Conservation (phyloP, 2,797 vertebrate genomes). For the Vireo griseus region DNA sequence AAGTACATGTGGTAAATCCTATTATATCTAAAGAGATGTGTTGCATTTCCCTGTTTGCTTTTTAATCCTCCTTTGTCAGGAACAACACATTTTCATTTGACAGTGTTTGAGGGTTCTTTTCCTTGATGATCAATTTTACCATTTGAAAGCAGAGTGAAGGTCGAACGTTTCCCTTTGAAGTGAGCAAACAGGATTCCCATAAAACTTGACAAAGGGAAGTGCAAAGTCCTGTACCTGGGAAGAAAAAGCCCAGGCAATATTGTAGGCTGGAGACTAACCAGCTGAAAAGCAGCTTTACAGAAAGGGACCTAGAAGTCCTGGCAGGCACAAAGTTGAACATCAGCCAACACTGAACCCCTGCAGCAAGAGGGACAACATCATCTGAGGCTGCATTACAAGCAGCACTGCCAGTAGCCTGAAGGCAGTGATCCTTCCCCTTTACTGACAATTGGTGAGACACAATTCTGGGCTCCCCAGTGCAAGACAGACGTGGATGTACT, state of each 20-base stretch:
- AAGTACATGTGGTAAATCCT: slow-evolving; percentile 5
- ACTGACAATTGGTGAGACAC: background rate
- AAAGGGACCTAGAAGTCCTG: background rate
- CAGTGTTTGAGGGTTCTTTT: background rate
- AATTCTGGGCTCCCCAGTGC: background rate
- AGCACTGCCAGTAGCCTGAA: background rate
- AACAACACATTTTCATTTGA: background rate
- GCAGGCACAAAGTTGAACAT: background rate
- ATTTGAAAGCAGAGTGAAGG: background rate
- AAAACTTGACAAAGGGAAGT: background rate
- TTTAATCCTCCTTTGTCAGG: background rate
- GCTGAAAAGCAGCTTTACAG: background rate
- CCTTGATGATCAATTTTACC: background rate
- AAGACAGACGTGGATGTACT: background rate
- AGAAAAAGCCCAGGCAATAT: background rate
- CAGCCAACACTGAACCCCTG: background rate
- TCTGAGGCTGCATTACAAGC: background rate
- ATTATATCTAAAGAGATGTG: background rate
- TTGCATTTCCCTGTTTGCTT: slow-evolving; percentile 3
- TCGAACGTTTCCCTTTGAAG: background rate
- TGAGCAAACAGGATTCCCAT: background rate
- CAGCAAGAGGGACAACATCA: background rate
- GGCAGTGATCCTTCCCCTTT: background rate
- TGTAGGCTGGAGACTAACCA: background rate
- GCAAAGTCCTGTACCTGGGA: background rate